phyloP scores from a whole-genome alignment of 2,797 vertebrate genomes.

The Chlorospingus semifuscus region DNA sequence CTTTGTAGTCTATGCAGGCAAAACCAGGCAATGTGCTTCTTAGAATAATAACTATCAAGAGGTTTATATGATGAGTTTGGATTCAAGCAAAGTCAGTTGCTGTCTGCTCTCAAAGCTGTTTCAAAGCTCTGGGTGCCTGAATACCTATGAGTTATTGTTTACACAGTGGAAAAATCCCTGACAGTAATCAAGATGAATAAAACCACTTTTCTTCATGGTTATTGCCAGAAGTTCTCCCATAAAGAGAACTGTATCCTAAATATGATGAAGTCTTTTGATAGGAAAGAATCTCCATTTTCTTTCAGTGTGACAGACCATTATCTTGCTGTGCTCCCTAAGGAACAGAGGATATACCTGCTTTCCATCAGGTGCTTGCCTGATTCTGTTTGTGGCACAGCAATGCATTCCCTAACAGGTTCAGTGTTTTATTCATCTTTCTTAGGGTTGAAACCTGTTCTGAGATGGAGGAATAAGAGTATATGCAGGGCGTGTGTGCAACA shows the following conservation, averaged over 20 bases:
- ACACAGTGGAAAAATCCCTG: not conserved
- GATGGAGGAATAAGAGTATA: not conserved
- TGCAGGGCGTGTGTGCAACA: not conserved
- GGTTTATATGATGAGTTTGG: not conserved
- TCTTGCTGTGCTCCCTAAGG: not conserved
- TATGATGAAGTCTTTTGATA: not conserved
- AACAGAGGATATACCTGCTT: not conserved
- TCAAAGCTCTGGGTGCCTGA: not conserved
- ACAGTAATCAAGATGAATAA: slow-evolving; percentile 6
- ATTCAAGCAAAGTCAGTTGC: not conserved
- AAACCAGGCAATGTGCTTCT: not conserved
- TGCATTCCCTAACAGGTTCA: not conserved
- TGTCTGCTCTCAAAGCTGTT: not conserved
- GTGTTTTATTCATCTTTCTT: not conserved
- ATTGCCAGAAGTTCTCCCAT: not conserved
- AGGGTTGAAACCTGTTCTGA: not conserved
- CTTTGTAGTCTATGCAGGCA: not conserved
- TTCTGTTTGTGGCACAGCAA: not conserved
- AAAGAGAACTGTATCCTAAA: not conserved
- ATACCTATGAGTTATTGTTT: not conserved
- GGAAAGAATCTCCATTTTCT: not conserved
- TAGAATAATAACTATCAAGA: slow-evolving; percentile 29
- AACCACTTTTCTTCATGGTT: not conserved
- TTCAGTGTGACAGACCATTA: not conserved
- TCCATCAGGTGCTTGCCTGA: not conserved